Evolutionary conservation across 2,888 invertebrate species (phyloP).

Genomic region (Yponomeuta sedellus): DNA sequence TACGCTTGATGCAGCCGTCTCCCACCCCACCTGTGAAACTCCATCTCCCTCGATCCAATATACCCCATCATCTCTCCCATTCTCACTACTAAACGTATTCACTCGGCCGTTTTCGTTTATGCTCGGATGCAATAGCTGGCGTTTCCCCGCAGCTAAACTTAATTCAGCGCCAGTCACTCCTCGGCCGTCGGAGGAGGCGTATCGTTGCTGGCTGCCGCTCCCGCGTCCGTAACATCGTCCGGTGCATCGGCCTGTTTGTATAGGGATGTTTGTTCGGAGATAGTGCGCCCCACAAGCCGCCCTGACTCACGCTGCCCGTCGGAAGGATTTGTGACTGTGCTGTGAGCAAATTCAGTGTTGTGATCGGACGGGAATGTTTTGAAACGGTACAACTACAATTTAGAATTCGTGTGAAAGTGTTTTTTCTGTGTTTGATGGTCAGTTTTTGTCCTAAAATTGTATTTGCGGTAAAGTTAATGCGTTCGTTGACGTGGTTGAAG

Average conservation of each 20-base stretch:
- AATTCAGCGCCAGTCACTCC: constrained; percentile 65
- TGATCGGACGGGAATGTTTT: constrained; percentile 27
- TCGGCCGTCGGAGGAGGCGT: constrained; percentile 54
- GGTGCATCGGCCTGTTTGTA: constrained; percentile 48
- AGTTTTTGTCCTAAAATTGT: constrained; percentile 41
- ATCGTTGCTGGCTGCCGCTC: constrained; percentile 46
- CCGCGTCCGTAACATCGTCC: constrained; percentile 62
- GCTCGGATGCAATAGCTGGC: constrained; percentile 75
- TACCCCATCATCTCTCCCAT: constrained; percentile 45
- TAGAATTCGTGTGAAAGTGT: constrained; percentile 43
- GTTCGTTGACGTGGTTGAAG: constrained; percentile 39
- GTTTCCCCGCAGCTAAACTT: constrained; percentile 70
- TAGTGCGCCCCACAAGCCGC: constrained; percentile 55
- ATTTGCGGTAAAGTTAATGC: constrained; percentile 15
- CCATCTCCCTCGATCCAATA: constrained; percentile 43
- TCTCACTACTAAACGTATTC: constrained; percentile 58
- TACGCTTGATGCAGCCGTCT: constrained; percentile 50
- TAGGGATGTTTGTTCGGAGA: constrained; percentile 67
- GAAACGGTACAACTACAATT: constrained; percentile 20
- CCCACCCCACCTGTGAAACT: constrained; percentile 28
- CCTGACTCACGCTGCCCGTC: constrained; percentile 27
- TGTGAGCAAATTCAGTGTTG: constrained; percentile 42
- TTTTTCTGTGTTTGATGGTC: constrained; percentile 47
- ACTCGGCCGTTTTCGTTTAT: constrained; percentile 69
- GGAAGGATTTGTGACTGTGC: constrained; percentile 53